These are phyloP conservation scores for Remorina albescens DNA, from an alignment of 2,797 vertebrate genomes.

Conservation along the genomic window DNA sequence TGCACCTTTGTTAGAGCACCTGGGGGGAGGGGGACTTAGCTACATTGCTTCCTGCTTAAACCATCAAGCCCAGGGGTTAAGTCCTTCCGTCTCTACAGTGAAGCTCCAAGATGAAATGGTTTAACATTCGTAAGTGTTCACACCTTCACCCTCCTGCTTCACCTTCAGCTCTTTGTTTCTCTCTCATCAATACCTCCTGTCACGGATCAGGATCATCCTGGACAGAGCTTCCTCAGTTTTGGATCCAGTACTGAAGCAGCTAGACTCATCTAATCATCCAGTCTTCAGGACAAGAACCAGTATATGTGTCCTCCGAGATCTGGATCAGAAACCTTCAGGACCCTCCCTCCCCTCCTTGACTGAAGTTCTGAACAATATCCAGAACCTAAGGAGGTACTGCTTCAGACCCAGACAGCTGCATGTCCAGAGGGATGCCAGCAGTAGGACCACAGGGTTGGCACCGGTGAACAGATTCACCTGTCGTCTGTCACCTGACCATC, in stretches of 20 bases:
- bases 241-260: slow-evolving; percentile 87
- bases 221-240: slow-evolving; percentile 90
- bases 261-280: slow-evolving; percentile 86
- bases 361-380: slow-evolving; percentile 92
- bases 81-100: too few relatives aligned
- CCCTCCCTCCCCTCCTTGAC: slow-evolving; percentile 81
- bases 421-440: slow-evolving; percentile 83
- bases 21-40: too few relatives aligned
- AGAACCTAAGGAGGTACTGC: slow-evolving; percentile 92
- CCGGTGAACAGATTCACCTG: slow-evolving; percentile 85
- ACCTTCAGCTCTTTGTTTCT: background rate
- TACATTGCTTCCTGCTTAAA: too few relatives aligned
- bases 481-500: slow-evolving; percentile 85
- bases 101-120: too few relatives aligned
- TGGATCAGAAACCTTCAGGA: slow-evolving; percentile 22
- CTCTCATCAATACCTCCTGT: background rate
- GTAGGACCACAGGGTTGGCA: slow-evolving; percentile 86
- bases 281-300: slow-evolving; percentile 84
- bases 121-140: too few relatives aligned
- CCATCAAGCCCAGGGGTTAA: too few relatives aligned
- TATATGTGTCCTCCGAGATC: slow-evolving; percentile 76
- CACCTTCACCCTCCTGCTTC: too few relatives aligned
- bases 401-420: slow-evolving; percentile 89
- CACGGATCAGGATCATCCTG: slow-evolving; percentile 86
- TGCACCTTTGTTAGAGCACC: too few relatives aligned